Base-by-base conservation (phyloP, 2,888 invertebrate species). In the Cephonodes hylas region DNA sequence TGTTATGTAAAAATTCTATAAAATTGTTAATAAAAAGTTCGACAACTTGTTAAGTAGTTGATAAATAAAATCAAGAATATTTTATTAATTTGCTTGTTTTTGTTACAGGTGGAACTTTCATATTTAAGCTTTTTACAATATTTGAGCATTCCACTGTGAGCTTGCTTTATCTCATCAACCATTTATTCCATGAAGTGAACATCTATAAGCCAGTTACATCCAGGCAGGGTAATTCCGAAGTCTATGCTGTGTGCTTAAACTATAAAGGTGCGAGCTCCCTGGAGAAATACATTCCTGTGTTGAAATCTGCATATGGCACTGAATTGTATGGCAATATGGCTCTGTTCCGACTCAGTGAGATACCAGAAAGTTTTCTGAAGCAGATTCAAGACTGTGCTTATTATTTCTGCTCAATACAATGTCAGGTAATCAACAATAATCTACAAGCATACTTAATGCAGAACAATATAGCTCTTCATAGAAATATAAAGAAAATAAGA, bases 201-300 rank as follows among this genome's bases (percentile, higher is more conserved):
- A 91, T 97, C 18, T 96, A 95, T 80, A 99, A 99, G 82, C 99
- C 99, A 0, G 95, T 95, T 0, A 97, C 97, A 0, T 99, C 99
- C n/a, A 97, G 97, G 79, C 96, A 96, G 77, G 99, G 99, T 6
- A 99, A 99, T 86, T 99, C 99, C 0, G 99, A 99, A 87, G 94
- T 97, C 0, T 99, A 99, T 79, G 93, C 98, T 0, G 91, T 99
- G 27, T 97, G 96, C 74, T 80, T 95, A 25, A 89, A 92, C 22
- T 96, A 93, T 76, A 92, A 91, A 70, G 95, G 95, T 2, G 74
- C 71, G 13, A 68, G 86, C 5, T 68, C 69, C n/a, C 67, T 93
- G 0, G 76, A 81, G 4, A 84, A 85, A 0, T 93, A 89, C 72
- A 71, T 94, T 38, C 75, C 86, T 2, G 80, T 80, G 1, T 80